Conservation (phyloP, 2,888 invertebrate species). For the Cataglyphis cursor region DNA sequence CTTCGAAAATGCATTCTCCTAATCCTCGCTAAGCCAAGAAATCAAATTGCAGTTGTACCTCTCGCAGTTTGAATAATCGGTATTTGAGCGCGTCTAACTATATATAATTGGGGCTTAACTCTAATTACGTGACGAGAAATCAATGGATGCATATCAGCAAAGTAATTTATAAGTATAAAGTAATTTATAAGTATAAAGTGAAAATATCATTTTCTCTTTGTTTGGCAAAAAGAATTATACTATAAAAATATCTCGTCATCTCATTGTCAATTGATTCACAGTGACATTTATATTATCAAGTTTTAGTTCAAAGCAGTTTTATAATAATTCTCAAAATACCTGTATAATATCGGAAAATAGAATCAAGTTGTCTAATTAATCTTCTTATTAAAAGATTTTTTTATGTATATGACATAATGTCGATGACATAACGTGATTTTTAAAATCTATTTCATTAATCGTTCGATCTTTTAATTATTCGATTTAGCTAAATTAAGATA, state of each 20-base stretch:
- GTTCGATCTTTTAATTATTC: neutral
- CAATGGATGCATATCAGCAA: neutral
- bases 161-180: neutral
- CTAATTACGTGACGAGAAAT: neutral
- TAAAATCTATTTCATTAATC: neutral
- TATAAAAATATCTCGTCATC: neutral
- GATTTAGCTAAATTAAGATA: neutral
- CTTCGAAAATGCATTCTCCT: conserved; percentile 18
- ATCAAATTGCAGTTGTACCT: conserved; percentile 36
- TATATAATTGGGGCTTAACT: neutral
- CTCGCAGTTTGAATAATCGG: conserved; percentile 9
- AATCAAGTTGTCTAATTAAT: neutral
- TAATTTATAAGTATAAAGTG: neutral
- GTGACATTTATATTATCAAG: neutral
- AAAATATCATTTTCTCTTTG: neutral
- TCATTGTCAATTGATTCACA: neutral
- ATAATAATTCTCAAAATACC: too few relatives aligned
- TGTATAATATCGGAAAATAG: neutral
- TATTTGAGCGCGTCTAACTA: conserved; percentile 12
- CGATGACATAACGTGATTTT: neutral
- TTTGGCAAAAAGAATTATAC: neutral
- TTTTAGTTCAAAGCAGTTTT: neutral
- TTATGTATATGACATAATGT: neutral
- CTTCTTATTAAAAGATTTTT: neutral
- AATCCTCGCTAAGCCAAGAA: neutral